Evolutionary conservation across 2,888 invertebrate species (phyloP).

Genomic region (Tetramorium bicarinatum): DNA sequence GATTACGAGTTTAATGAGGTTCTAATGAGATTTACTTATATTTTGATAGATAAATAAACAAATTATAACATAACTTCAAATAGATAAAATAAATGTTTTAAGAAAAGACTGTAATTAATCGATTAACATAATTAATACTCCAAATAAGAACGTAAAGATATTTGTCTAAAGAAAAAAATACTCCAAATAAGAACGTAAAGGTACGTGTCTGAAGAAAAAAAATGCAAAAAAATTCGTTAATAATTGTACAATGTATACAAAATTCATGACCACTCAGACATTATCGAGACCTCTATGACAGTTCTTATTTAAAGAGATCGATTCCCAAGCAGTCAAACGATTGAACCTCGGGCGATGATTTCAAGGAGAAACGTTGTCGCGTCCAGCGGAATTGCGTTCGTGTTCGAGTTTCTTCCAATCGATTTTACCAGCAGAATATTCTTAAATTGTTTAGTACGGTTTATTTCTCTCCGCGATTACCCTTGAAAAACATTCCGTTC

Average conservation of each 20-base stretch:
- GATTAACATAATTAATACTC: constrained; percentile 11
- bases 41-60: neutral
- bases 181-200: constrained; percentile 4
- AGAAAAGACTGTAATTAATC: constrained; percentile 3
- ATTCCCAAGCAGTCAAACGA: constrained; percentile 22
- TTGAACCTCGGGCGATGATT: constrained; percentile 30
- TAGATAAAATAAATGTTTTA: neutral
- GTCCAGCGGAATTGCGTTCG: constrained; percentile 14
- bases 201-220: neutral
- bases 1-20: neutral
- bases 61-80: neutral
- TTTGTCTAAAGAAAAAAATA: too few relatives aligned
- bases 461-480: constrained; percentile 43
- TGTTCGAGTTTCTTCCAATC: constrained; percentile 45
- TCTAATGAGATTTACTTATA: constrained; percentile 29
- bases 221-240: neutral
- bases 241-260: neutral
- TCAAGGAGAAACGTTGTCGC: constrained; percentile 9
- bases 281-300: neutral
- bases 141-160: neutral
- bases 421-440: constrained; percentile 60
- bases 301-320: constrained; percentile 26
- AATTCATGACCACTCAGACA: neutral
- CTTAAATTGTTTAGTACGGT: constrained; percentile 69
- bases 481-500: constrained; percentile 41